Evolutionary conservation across 2,888 invertebrate genomes (phyloP), one percentile per base, ranked within the genome.

Genomic region (Polymixis lichenea): DNA sequence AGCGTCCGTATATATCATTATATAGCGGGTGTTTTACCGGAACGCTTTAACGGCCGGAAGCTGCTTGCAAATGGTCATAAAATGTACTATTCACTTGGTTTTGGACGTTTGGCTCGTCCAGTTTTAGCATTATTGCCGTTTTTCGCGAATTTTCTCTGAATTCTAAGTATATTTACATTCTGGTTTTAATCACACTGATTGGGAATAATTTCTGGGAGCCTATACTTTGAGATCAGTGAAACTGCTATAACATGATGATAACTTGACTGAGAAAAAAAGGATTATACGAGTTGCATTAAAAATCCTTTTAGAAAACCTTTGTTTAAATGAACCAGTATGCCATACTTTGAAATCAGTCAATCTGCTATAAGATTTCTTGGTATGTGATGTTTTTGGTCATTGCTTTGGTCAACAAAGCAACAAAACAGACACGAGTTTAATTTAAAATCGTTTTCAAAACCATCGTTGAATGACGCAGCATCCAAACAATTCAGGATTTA

Each of bases 11-110:
- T 75, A 67, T 76, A 73, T 66, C 67, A 77, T 73, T 70, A 43
- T 43, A 74, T 25, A 69, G 56, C 61, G 64, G 70, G 60, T 53
- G 80, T 75, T 82, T 74, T 58, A 68, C 84, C 82, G 75, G 80
- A 84, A 74, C 43, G 67, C 51, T 84, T 70, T 80, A 71, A 82
- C 74, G 66, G 80, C 84, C 81, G 82, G 85, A 84, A 69, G 56
- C 61, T 64, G 67, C 80, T 82, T 60, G 74, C 80, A 73, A 81
- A 72, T 62, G 55, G n/a, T 64, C 62, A 84, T 80, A 70, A 73
- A 84, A 80, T 83, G 17, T 19, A 70, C 71, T 71, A 84, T 84
- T 71, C 55, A 58, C 66, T 66, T 65, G 53, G 32, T 69, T 79
- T 80, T 69, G 49, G 78, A 72, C 32, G 68, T 28, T 69, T 72